Evolutionary conservation across 2,113 vertebrate species (phyloP).

Genomic region (Rhynchopsitta pachyrhyncha): DNA sequence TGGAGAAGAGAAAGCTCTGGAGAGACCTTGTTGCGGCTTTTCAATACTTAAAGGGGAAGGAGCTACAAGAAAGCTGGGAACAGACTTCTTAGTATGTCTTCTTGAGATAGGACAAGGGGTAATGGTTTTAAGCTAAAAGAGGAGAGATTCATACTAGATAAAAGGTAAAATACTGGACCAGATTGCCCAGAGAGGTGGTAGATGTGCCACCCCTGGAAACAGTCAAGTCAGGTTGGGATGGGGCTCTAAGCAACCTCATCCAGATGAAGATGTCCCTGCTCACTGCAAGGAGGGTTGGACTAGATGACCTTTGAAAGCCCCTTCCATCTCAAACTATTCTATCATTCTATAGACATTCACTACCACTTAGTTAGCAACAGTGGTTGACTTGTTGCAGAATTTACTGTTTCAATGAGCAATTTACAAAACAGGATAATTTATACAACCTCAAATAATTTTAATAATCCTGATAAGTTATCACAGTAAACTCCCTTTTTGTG

Average conservation of each 20-base stretch:
- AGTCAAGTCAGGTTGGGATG: neutral
- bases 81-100: neutral
- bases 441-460: neutral
- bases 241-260: neutral
- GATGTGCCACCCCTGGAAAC: neutral
- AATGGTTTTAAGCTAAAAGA: neutral
- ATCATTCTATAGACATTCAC: neutral
- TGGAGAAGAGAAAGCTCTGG: neutral
- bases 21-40: neutral
- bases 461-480: neutral
- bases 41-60: neutral
- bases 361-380: neutral
- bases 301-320: neutral
- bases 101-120: accelerated
- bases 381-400: neutral
- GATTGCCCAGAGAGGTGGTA: neutral
- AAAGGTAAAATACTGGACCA: neutral
- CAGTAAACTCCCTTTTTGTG: neutral
- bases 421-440: neutral
- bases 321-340: neutral
- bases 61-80: neutral
- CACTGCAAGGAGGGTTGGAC: neutral
- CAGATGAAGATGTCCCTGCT: neutral
- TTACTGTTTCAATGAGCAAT: neutral
- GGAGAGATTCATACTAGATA: neutral